phyloP scores from a whole-genome alignment of 2,797 vertebrate genomes.

The Carduelis carduelis region DNA sequence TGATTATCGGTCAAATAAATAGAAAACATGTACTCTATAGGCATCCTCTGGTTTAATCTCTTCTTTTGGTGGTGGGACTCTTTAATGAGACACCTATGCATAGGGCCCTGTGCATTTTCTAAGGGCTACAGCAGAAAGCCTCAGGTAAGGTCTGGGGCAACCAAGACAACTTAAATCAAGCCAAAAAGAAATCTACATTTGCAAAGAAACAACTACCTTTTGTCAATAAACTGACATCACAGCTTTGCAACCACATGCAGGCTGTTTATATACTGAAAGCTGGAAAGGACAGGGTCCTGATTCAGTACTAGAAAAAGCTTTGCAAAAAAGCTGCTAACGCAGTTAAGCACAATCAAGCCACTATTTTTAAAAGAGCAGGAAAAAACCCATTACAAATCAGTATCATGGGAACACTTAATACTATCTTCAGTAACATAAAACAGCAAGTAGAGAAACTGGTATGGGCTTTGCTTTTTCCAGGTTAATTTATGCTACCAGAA shows the following conservation, averaged over 20 bases:
- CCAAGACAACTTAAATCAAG: neutral
- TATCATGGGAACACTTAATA: neutral
- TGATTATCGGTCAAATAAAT: conserved; percentile 10
- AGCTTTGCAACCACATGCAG: neutral
- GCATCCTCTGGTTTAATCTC: neutral
- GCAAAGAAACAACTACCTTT: neutral
- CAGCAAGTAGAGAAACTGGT: neutral
- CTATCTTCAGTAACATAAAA: neutral
- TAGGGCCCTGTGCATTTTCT: neutral
- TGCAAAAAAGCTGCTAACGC: neutral
- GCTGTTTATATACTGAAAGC: neutral
- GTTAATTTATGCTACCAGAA: neutral
- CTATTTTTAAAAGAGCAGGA: neutral
- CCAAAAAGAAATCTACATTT: neutral
- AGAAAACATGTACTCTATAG: neutral
- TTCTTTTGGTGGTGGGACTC: neutral
- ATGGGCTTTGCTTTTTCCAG: neutral
- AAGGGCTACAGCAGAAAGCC: neutral
- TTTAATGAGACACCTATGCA: neutral
- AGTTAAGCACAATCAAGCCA: neutral
- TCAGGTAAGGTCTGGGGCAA: neutral
- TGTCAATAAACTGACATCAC: conserved; percentile 3
- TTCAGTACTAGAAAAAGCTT: neutral
- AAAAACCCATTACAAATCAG: neutral
- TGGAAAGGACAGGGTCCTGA: neutral